Evolutionary conservation across 2,888 invertebrate genomes (phyloP).

Genomic region (Lasioglossum vierecki): DNA sequence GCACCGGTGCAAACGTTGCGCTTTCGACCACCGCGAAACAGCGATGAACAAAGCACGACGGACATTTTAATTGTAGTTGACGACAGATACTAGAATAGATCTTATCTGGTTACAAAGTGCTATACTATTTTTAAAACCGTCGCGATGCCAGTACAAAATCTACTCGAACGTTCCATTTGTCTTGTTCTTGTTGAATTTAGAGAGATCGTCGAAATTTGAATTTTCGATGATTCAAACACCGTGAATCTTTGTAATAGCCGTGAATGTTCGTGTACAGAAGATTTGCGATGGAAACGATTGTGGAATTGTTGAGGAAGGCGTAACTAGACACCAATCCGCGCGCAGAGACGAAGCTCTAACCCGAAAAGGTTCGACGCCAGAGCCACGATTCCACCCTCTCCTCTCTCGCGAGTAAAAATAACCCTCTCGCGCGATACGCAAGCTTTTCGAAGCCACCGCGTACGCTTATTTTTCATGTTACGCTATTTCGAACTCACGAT

Average conservation of each 20-base stretch:
- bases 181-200: not conserved
- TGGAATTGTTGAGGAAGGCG: constrained; percentile 37
- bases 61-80: not conserved
- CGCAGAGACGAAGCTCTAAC: constrained; percentile 76
- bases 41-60: not conserved
- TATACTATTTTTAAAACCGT: not conserved
- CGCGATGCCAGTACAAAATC: not conserved
- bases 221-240: not conserved
- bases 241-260: not conserved
- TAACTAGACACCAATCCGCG: constrained; percentile 74
- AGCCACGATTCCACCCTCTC: constrained; percentile 67
- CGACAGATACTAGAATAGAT: constrained; percentile 9
- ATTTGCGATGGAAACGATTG: constrained; percentile 9
- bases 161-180: not conserved
- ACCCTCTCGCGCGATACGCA: constrained; percentile 73
- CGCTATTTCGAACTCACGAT: constrained; percentile 25
- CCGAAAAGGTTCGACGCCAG: constrained; percentile 81
- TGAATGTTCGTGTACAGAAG: not conserved
- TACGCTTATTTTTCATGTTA: constrained; percentile 45
- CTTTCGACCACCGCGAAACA: not conserved
- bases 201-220: not conserved
- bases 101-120: not conserved
- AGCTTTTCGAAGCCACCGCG: constrained; percentile 41
- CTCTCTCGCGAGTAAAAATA: constrained; percentile 79
- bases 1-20: constrained; percentile 5